A percentile compares a stretch with the other conserved stretches of the same genome.
These are phyloP conservation scores for Argyra leucocephala DNA, from an alignment of 2,888 invertebrate genomes.

Conservation along the genomic window DNA sequence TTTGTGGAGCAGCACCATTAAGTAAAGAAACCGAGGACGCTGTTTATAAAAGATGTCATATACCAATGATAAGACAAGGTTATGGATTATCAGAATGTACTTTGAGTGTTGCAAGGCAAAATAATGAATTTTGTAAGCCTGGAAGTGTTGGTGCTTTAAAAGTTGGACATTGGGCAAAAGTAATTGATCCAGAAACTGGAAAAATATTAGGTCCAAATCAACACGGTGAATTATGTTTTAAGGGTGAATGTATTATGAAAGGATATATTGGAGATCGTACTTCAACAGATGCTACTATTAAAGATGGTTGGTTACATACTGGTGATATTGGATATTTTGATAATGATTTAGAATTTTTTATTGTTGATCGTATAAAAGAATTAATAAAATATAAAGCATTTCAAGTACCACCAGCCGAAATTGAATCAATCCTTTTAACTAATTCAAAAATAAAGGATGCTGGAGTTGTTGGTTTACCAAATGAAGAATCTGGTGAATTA, in stretches of 20 bases:
- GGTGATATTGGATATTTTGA: slow-evolving; percentile 81
- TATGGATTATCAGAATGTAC: slow-evolving; percentile 77
- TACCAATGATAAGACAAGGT: slow-evolving; percentile 55
- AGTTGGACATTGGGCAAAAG: slow-evolving; percentile 57
- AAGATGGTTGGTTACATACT: slow-evolving; percentile 66
- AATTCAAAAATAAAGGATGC: slow-evolving; percentile 64
- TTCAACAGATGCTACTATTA: slow-evolving; percentile 55
- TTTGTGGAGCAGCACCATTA: slow-evolving; percentile 76
- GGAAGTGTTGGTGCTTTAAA: slow-evolving; percentile 61
- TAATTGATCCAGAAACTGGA: slow-evolving; percentile 55
- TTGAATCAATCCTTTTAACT: slow-evolving; percentile 67
- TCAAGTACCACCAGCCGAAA: slow-evolving; percentile 79
- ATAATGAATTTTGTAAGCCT: slow-evolving; percentile 41
- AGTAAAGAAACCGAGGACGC: slow-evolving; percentile 60
- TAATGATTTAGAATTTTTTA: slow-evolving; percentile 62
- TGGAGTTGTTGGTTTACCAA: slow-evolving; percentile 69
- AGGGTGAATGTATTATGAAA: slow-evolving; percentile 71
- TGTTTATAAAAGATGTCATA: slow-evolving; percentile 32
- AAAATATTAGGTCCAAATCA: slow-evolving; percentile 53
- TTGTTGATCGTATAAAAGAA: slow-evolving; percentile 80
- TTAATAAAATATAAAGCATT: slow-evolving; percentile 84
- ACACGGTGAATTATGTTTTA: slow-evolving; percentile 76
- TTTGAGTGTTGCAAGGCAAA: slow-evolving; percentile 47
- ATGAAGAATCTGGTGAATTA: slow-evolving; percentile 63
- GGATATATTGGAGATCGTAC: slow-evolving; percentile 71